phyloP scores from a whole-genome alignment of 23 tunicate genomes.

The Trididemnum nubilum region DNA sequence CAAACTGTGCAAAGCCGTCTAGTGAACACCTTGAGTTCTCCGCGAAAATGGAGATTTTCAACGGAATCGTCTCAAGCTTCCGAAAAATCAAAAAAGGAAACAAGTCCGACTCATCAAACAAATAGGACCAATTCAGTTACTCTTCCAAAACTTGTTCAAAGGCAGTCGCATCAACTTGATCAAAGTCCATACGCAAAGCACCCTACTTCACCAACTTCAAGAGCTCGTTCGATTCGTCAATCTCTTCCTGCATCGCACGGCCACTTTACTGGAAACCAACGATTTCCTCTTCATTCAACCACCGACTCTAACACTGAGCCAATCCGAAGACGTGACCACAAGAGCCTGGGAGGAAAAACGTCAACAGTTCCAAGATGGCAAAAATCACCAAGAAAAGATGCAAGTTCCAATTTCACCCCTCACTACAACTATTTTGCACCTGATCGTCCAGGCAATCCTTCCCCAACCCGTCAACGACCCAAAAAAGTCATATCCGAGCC shows the following conservation, averaged over 20 bases:
- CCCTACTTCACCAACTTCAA: background rate
- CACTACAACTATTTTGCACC: background rate
- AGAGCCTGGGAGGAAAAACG: background rate
- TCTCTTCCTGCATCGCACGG: slow-evolving; percentile 13
- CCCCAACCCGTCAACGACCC: slow-evolving; percentile 19
- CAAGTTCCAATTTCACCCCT: background rate
- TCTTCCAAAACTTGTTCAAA: background rate
- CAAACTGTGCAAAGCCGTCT: background rate
- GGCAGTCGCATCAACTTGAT: background rate
- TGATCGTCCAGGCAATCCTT: background rate
- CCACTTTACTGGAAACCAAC: background rate
- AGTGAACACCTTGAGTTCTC: background rate
- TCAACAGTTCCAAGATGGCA: background rate
- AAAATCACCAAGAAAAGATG: background rate
- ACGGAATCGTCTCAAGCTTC: background rate
- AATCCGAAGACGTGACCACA: background rate
- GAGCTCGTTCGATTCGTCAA: background rate
- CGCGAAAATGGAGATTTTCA: background rate
- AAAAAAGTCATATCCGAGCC: slow-evolving; percentile 56
- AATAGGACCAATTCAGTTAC: background rate
- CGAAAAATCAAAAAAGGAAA: background rate
- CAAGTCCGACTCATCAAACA: background rate
- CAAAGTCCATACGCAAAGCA: background rate
- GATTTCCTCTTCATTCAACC: background rate
- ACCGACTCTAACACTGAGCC: background rate